These are phyloP conservation scores for Petrolisthes manimaculis DNA, from an alignment of 2,888 invertebrate genomes.

Conservation along the genomic window DNA sequence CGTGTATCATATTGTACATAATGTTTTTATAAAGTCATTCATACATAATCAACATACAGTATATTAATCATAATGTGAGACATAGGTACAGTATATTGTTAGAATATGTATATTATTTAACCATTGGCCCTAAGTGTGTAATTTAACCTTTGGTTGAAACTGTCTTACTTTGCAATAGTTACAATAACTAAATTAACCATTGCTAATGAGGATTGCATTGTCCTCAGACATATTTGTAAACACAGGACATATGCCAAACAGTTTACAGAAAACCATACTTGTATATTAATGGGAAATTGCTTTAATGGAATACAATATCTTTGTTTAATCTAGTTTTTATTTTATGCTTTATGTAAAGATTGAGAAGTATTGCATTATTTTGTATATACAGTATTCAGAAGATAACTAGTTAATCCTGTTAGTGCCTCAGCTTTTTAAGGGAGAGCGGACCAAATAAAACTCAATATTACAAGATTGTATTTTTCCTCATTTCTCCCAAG, in stretches of 20 bases:
- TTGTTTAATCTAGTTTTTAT: constrained; percentile 34
- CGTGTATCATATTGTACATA: constrained; percentile 58
- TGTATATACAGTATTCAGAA: constrained; percentile 44
- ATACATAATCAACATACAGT: constrained; percentile 28
- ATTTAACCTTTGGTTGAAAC: background rate
- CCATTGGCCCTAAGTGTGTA: background rate
- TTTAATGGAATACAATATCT: constrained; percentile 34
- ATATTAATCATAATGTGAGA: constrained; percentile 27
- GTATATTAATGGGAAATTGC: constrained; percentile 37
- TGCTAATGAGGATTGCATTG: background rate
- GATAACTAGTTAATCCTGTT: constrained; percentile 34
- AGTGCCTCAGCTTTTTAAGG: constrained; percentile 60
- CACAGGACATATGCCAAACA: constrained; percentile 20
- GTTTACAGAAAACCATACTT: constrained; percentile 17
- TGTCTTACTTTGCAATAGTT: background rate
- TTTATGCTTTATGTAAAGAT: constrained; percentile 41
- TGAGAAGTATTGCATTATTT: constrained; percentile 18
- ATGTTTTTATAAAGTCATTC: constrained; percentile 49
- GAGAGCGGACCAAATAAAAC: constrained; percentile 56
- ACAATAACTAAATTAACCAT: background rate
- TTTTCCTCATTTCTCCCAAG: too few relatives aligned
- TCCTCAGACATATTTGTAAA: background rate
- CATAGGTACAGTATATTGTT: constrained; percentile 6
- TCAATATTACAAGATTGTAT: constrained; percentile 9
- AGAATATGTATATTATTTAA: constrained; percentile 19